A percentile compares a stretch with the other conserved stretches of the same genome.
phyloP scores from a whole-genome alignment of 2,113 vertebrate genomes.

The Furnarius figulus region DNA sequence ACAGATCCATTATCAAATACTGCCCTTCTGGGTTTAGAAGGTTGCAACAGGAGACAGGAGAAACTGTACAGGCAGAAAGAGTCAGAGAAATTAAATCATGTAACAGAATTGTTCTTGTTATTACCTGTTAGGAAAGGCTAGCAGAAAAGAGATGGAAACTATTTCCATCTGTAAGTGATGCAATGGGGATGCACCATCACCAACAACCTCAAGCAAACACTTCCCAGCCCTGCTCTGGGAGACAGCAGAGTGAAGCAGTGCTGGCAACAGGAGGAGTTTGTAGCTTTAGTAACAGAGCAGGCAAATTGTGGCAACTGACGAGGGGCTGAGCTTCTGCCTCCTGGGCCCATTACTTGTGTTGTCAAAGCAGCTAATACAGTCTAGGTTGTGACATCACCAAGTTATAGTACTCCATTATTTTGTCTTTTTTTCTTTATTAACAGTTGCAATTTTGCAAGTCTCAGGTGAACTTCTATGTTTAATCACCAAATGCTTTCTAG shows the following conservation, averaged over 20 bases:
- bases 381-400: neutral
- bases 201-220: neutral
- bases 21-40: neutral
- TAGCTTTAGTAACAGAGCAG: neutral
- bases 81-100: neutral
- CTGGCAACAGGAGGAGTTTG: neutral
- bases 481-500: neutral
- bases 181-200: neutral
- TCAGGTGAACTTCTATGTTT: neutral
- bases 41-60: neutral
- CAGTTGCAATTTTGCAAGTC: neutral
- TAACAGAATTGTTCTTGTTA: neutral
- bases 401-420: neutral
- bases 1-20: neutral
- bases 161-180: accelerated
- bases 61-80: neutral
- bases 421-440: neutral
- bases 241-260: neutral
- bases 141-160: neutral
- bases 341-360: neutral
- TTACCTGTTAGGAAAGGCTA: neutral
- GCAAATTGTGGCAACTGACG: accelerated
- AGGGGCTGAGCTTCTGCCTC: neutral
- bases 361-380: neutral
- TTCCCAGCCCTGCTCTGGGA: neutral